phyloP scores from a whole-genome alignment of 2,888 invertebrate species.

The Melangyna quadrimaculata region DNA sequence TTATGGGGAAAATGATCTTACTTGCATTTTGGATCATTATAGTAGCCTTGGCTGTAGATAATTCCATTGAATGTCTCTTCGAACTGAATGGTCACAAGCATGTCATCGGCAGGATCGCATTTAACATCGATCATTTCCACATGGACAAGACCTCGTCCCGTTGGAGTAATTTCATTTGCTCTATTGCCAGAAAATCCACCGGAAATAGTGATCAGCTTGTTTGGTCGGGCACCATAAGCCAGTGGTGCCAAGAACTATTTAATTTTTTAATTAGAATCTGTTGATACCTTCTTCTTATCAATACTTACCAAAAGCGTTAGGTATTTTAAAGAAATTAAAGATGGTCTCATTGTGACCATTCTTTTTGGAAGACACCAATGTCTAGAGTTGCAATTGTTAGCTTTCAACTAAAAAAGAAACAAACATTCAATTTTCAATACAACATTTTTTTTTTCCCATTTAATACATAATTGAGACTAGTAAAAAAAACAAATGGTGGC shows the following conservation, averaged over 20 bases:
- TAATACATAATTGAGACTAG: too few species aligned
- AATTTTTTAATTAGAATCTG: not conserved
- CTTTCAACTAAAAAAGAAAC: not conserved
- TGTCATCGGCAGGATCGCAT: conserved; percentile 83
- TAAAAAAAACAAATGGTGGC: too few species aligned
- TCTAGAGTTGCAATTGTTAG: not conserved
- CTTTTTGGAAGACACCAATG: not conserved
- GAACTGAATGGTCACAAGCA: conserved; percentile 85
- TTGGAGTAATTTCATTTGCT: conserved; percentile 5
- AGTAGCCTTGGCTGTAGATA: conserved; percentile 87
- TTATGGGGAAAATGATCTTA: conserved; percentile 77
- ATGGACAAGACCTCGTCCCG: conserved; percentile 77
- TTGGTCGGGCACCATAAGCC: not conserved
- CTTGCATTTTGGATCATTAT: conserved; percentile 86
- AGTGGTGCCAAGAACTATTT: conserved; percentile 1
- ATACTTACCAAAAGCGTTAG: conserved; percentile 21
- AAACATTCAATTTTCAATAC: not conserved
- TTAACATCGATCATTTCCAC: conserved; percentile 85
- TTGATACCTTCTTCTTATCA: not conserved
- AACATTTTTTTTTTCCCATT: not conserved
- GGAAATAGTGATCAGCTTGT: conserved; percentile 21
- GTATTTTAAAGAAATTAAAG: not conserved
- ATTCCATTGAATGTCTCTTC: conserved; percentile 85
- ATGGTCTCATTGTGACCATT: conserved; percentile 4
- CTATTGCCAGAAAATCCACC: conserved; percentile 30